These are phyloP conservation scores for Aplysina aerophoba DNA, from an alignment of 37 sponge, comb jelly and placozoan species.

Conservation along the genomic window DNA sequence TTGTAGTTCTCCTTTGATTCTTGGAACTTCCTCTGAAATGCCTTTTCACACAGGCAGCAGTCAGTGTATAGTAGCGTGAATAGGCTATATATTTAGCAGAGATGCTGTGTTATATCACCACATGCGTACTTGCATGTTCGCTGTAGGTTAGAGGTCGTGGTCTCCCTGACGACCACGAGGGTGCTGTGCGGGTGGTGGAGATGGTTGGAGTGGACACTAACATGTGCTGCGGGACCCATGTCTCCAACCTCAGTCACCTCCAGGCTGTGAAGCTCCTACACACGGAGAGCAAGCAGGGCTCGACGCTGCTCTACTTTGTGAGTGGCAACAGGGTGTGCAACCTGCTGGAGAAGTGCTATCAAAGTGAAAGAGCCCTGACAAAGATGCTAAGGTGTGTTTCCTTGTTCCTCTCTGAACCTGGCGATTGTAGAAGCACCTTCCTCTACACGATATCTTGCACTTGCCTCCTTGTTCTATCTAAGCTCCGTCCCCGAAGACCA, in stretches of 20 bases:
- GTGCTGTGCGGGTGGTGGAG: conserved; percentile 90
- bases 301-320: conserved; percentile 81
- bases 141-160: conserved; percentile 85
- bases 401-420: too few relatives aligned
- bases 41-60: too few relatives aligned
- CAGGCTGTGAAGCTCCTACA: conserved; percentile 91
- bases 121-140: too few relatives aligned
- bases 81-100: too few relatives aligned
- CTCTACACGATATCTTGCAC: too few relatives aligned
- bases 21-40: too few relatives aligned
- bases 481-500: conserved; percentile 80
- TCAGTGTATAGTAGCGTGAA: too few relatives aligned
- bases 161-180: conserved; percentile 91
- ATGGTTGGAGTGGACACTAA: conserved; percentile 92
- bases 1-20: too few relatives aligned
- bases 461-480: too few relatives aligned
- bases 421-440: too few relatives aligned
- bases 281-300: conserved; percentile 80
- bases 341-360: conserved; percentile 47
- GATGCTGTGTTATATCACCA: too few relatives aligned
- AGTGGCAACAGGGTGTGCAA: conserved; percentile 79
- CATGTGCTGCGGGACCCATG: conserved; percentile 99
- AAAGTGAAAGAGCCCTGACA: conserved; percentile 69
- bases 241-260: conserved; percentile 79
- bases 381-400: conserved; percentile 79